Percentiles rank a stretch among this genome's conserved stretches.
These are phyloP conservation scores for Caradrina clavipalpis DNA, from an alignment of 2,888 invertebrate genomes.

Conservation along the genomic window DNA sequence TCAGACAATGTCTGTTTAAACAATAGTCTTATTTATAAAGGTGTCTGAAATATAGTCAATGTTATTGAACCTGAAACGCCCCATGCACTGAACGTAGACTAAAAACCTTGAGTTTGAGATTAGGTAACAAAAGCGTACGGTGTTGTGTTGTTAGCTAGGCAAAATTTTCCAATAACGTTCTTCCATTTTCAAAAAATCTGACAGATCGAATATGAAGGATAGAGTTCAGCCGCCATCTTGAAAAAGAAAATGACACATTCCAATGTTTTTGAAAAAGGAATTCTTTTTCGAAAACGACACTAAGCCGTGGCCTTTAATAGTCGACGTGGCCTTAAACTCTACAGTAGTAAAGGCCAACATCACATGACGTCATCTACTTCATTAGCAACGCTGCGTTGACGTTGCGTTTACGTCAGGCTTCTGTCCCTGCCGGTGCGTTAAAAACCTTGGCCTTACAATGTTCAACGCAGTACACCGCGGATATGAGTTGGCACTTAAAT, in stretches of 20 bases:
- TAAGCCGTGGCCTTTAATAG: conserved; percentile 26
- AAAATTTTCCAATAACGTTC: not conserved
- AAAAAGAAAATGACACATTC: conserved; percentile 2
- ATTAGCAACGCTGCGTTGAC: conserved; percentile 48
- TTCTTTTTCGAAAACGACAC: conserved; percentile 40
- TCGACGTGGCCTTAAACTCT: conserved; percentile 52
- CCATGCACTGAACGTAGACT: not conserved
- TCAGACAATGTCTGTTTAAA: conserved; percentile 8
- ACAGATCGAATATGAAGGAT: too few relatives aligned
- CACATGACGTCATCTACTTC: conserved; percentile 44
- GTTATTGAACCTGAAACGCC: conserved; percentile 18
- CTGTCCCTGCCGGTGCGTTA: conserved; percentile 21
- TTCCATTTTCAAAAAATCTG: not conserved
- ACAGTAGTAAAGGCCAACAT: conserved; percentile 47
- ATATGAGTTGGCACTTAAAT: conserved; percentile 42
- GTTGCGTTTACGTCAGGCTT: conserved; percentile 32
- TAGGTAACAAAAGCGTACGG: not conserved
- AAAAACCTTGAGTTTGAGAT: not conserved
- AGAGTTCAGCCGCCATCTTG: too few relatives aligned
- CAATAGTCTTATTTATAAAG: not conserved
- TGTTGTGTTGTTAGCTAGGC: not conserved
- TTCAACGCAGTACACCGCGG: conserved; percentile 41
- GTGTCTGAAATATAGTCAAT: not conserved
- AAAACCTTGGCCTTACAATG: conserved; percentile 52
- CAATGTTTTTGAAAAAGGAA: conserved; percentile 12